Conservation (phyloP, 2,113 vertebrate species). For the Neogobius melanostomus region DNA sequence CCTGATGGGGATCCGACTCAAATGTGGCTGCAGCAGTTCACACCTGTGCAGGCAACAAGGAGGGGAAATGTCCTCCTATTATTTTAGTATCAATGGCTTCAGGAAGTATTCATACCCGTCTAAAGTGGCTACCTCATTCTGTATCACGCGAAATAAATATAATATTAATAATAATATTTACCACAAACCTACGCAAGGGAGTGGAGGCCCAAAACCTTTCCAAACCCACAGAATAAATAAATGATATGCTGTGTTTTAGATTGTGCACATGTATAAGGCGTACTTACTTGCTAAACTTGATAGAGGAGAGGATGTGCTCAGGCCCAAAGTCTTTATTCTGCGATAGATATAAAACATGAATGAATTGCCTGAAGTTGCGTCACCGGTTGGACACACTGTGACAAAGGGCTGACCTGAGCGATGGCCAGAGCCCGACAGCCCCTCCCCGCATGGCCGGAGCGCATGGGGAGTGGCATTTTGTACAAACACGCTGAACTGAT, state of each 20-base stretch:
- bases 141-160: no score
- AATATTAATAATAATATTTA: no score
- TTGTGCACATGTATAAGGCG: background rate
- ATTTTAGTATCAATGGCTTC: background rate
- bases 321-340: constrained; percentile 58
- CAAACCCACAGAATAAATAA: background rate
- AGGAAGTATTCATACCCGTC: no score
- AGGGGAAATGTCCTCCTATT: background rate
- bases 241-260: background rate
- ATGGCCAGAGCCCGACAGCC: constrained; percentile 23
- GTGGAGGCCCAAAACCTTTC: no score
- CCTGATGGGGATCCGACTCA: constrained; percentile 70
- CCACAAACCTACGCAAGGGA: no score
- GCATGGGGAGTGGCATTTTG: constrained; percentile 47
- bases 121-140: no score
- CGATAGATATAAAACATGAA: constrained; percentile 35
- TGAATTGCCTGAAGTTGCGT: background rate
- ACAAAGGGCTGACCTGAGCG: constrained; percentile 44
- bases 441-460: constrained; percentile 38
- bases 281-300: constrained; percentile 74
- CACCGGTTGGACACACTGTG: background rate
- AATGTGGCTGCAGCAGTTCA: constrained; percentile 65
- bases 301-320: constrained; percentile 64
- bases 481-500: constrained; percentile 29
- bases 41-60: constrained; percentile 49